A percentile compares a stretch with the other conserved stretches of the same genome.
These are phyloP conservation scores for Oreonectes daqikongensis DNA, from an alignment of 2,797 vertebrate genomes.

Conservation along the genomic window DNA sequence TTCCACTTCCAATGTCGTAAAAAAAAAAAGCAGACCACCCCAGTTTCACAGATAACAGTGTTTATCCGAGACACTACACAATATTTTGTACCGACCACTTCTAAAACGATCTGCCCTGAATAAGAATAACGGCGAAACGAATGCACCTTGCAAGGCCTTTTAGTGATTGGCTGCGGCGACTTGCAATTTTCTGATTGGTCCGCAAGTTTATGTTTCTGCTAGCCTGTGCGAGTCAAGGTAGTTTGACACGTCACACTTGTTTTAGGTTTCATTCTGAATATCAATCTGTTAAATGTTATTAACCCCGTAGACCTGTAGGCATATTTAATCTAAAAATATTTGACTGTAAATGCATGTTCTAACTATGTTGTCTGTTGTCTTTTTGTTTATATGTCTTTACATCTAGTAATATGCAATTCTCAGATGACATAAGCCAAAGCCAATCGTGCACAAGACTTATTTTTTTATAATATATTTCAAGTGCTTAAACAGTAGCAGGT, in stretches of 20 bases:
- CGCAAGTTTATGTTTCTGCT: fast-evolving
- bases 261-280: not conserved
- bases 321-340: not conserved
- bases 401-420: not conserved
- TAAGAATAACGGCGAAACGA: conserved; percentile 26
- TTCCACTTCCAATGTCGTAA: not conserved
- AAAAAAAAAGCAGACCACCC: not conserved
- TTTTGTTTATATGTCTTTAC: not conserved
- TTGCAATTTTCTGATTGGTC: conserved; percentile 65
- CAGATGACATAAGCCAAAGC: not conserved
- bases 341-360: not conserved
- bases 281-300: not conserved
- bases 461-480: not conserved
- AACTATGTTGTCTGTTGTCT: not conserved
- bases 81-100: conserved; percentile 2
- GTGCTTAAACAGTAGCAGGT: not conserved
- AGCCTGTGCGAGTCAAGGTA: conserved; percentile 52
- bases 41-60: not conserved
- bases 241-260: conserved; percentile 60
- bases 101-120: not conserved
- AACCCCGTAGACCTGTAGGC: not conserved
- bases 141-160: conserved; percentile 51
- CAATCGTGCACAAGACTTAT: no score
- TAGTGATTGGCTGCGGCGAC: conserved; percentile 64
- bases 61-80: not conserved